Base-by-base conservation (phyloP, 2,113 vertebrate species). In the Haplochromis burtoni region DNA sequence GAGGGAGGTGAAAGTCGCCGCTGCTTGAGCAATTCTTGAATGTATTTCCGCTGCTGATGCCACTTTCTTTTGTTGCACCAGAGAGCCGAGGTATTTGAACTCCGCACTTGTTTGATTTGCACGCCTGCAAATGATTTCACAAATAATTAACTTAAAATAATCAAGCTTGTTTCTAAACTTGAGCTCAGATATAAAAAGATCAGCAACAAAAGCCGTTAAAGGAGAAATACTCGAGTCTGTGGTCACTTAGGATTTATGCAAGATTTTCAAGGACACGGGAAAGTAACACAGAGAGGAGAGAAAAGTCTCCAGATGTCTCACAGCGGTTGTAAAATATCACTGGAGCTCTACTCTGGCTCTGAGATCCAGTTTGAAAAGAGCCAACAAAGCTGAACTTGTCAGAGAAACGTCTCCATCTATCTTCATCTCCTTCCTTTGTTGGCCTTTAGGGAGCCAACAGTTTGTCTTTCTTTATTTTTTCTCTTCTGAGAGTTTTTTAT, bases 371-470 rank as follows among this genome's bases (percentile, higher is more conserved):
- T 49, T 78, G 26, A 78, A 78, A 49, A 49, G 16, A 78, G 47
- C 14, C 40, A 76, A 76, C 40, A 47, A 47, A 47, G 71, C 73
- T 78, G 73, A 49, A 49, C 6, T 49, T 31, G 63, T 68, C 71
- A 76, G 24, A 78, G 26, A 51, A 78, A 78, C 5, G 73, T 78
- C 73, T 78, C 45, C 24, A 19, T 76, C 24, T 19, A 49, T 76
- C 45, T 78, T 31, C 45, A 78, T 78, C 73, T 78, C 10, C 73
- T 49, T 31, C 73, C 26, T 78, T 31, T 78, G 73, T 78, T 6
- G 45, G 45, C 42, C 73, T 78, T 78, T 8, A 1, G 42, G 45
- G 73, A 78, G 73, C 16, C 3, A 76, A 76, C 45, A n/a, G 73
- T n/a, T 49, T n/a, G 26, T 12, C 42, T 78, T 19, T 49, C 42